phyloP scores from a whole-genome alignment of 1,140 invertebrate species.

The Hycleus cichorii region DNA sequence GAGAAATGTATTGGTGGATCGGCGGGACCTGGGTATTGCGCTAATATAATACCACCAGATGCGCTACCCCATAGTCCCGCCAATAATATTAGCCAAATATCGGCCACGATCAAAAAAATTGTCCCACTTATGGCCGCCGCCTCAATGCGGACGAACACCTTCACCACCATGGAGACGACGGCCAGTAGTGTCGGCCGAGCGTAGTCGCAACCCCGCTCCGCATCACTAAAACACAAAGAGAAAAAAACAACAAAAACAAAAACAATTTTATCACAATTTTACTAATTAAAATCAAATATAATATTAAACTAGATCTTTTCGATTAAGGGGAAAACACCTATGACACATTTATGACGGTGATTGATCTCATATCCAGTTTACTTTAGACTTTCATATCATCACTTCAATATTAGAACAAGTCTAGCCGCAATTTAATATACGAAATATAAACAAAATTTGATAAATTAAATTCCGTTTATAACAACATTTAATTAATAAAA shows the following conservation, averaged over 20 bases:
- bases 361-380: no score
- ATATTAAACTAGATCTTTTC: no score
- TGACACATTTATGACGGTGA: no score
- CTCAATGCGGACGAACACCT: constrained; percentile 25
- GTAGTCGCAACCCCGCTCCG: constrained; percentile 17
- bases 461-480: neutral
- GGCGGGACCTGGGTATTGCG: constrained; percentile 41
- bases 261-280: neutral
- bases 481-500: neutral
- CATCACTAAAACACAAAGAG: constrained; percentile 33
- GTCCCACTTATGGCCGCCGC: constrained; percentile 20
- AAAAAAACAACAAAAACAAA: neutral
- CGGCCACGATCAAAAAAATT: constrained; percentile 29
- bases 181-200: constrained; percentile 27
- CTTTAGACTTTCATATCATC: no score
- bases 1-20: constrained; percentile 44
- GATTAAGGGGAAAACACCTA: no score
- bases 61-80: constrained; percentile 30
- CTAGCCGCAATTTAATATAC: neutral
- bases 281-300: no score
- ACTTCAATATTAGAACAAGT: no score
- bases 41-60: constrained; percentile 31
- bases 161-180: constrained; percentile 32
- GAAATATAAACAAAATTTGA: neutral
- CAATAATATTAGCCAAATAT: constrained; percentile 33